A percentile compares a stretch with the other conserved stretches of the same genome.
These are phyloP conservation scores for Cryptophagus acutangulus DNA, from an alignment of 2,888 invertebrate species.

Conservation along the genomic window DNA sequence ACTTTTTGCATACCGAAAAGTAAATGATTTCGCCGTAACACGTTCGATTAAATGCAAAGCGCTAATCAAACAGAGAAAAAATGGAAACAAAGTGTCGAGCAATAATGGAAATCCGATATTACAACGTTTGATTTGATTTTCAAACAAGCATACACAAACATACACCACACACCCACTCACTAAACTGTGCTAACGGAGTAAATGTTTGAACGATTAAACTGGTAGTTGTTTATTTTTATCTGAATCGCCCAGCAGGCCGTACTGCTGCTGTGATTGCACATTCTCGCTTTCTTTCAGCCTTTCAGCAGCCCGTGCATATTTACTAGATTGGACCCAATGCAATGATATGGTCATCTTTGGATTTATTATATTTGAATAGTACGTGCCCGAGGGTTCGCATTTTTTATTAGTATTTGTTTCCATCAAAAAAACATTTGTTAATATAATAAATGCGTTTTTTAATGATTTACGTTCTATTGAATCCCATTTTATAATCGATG, in stretches of 20 bases:
- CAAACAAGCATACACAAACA: no score
- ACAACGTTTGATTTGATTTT: no score
- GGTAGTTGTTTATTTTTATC: constrained; percentile 3
- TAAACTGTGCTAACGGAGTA: no score
- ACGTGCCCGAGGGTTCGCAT: constrained; percentile 24
- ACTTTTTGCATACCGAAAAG: no score
- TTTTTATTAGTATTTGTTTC: constrained; percentile 26
- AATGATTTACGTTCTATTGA: constrained; percentile 3
- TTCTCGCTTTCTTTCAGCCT: constrained; percentile 1
- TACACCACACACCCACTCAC: no score
- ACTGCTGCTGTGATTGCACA: not conserved
- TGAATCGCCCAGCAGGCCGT: constrained; percentile 1
- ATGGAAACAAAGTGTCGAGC: no score
- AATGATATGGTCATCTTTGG: constrained; percentile 26
- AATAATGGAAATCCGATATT: no score
- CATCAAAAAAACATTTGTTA: constrained; percentile 1
- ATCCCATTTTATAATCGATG: constrained; percentile 3
- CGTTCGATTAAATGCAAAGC: no score
- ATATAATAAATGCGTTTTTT: not conserved
- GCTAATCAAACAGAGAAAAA: no score
- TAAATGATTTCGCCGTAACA: no score
- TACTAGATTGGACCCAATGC: not conserved
- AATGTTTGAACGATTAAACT: no score
- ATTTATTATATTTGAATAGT: constrained; percentile 32
- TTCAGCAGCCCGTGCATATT: not conserved